Percentiles rank a stretch among this genome's conserved stretches.
Evolutionary conservation across 2,888 invertebrate genomes (phyloP).

Genomic region (Philereme transversata): DNA sequence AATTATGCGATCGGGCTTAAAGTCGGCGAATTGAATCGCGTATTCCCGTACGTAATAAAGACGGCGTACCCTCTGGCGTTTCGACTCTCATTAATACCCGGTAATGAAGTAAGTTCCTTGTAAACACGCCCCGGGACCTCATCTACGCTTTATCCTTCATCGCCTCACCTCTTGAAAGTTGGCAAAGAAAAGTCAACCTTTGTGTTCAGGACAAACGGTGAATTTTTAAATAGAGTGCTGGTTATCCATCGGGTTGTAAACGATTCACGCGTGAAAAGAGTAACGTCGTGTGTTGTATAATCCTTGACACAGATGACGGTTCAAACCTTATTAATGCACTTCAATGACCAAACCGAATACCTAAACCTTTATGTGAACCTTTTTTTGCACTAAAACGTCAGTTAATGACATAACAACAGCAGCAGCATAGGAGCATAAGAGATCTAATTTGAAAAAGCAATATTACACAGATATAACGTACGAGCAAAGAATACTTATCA

Average conservation of each 20-base stretch:
- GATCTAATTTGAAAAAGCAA: too few species aligned
- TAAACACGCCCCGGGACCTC: conserved; percentile 73
- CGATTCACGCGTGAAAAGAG: conserved; percentile 65
- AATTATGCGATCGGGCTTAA: conserved; percentile 40
- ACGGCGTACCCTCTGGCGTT: conserved; percentile 58
- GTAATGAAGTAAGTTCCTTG: conserved; percentile 80
- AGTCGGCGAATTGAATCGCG: conserved; percentile 56
- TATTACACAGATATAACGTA: too few species aligned
- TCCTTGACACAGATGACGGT: conserved; percentile 64
- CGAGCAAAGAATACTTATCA: too few species aligned
- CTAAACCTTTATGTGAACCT: conserved; percentile 7
- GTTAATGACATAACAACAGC: too few species aligned
- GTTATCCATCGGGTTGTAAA: conserved; percentile 55
- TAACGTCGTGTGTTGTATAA: conserved; percentile 57
- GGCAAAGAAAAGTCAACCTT: conserved; percentile 60
- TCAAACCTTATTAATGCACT: conserved; percentile 64
- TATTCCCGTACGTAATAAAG: conserved; percentile 60
- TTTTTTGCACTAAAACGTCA: too few species aligned
- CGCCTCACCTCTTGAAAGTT: conserved; percentile 50
- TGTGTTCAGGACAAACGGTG: conserved; percentile 45
- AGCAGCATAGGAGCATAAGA: too few species aligned
- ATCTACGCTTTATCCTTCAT: conserved; percentile 69
- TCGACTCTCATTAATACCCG: conserved; percentile 71
- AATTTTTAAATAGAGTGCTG: conserved; percentile 42
- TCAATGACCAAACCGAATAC: conserved; percentile 38